Conservation (phyloP, 2,113 vertebrate genomes). For the Sylvilagus bachmani region DNA sequence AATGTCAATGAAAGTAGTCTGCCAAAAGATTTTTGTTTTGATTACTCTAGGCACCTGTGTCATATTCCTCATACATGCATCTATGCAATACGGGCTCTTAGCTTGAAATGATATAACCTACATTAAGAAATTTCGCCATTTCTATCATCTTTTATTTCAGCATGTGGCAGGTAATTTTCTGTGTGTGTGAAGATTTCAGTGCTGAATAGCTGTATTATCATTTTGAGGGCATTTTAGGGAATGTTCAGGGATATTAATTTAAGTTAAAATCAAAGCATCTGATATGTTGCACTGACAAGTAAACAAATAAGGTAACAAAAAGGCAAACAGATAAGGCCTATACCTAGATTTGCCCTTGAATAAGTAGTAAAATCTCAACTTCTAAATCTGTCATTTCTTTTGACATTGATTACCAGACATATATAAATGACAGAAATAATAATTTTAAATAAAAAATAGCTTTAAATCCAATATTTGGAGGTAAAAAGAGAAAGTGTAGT, state of each 20-base stretch:
- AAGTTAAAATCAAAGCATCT: constrained; percentile 16
- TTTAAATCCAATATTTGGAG: constrained; percentile 3
- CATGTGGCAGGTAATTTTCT: constrained; percentile 42
- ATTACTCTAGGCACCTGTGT: constrained; percentile 1
- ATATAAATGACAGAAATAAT: not conserved
- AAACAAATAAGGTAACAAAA: not conserved
- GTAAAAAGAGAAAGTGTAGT: constrained; percentile 14
- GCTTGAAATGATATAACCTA: not conserved
- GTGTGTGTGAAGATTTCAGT: not conserved
- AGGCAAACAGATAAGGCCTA: not conserved
- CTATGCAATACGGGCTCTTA: not conserved
- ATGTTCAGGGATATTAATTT: not conserved
- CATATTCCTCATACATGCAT: not conserved
- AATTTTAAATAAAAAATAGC: not conserved
- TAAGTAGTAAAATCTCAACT: not conserved
- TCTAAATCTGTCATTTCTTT: not conserved
- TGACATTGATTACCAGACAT: not conserved
- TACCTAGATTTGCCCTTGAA: not conserved
- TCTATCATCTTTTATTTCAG: not conserved
- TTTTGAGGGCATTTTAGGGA: constrained; percentile 29
- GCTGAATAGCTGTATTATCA: not conserved
- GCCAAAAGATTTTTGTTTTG: not conserved
- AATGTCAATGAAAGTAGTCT: constrained; percentile 46
- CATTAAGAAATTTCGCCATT: not conserved
- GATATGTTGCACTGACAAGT: not conserved